Base-by-base conservation (phyloP, 2,888 invertebrate genomes). In the Neoitamus cyanurus region DNA sequence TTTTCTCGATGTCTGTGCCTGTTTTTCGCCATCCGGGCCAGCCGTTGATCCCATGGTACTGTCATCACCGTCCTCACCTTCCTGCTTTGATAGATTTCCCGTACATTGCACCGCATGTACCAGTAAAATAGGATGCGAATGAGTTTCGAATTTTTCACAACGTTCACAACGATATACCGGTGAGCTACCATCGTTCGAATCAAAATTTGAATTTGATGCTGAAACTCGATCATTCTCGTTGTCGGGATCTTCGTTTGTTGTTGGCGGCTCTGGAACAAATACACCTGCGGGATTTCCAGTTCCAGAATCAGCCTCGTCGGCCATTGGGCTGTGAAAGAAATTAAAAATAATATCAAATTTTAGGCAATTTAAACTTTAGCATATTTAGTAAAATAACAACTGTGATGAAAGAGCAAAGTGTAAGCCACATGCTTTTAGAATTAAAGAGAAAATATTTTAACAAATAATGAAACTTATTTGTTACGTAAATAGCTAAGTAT, bases 81-180 rank as follows among this genome's bases (percentile, higher is more conserved):
- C 75, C 15, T 86, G 87, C 46, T 86, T 85, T 6, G 84, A 37
- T 15, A 75, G 28, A 13, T 37, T 75, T 31, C 83, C 83, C 28
- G 93, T 90, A 88, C 93, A 93, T 89, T 95, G 94, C 85, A 94
- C 94, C 91, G 95, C 94, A 91, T 97, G 97, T 85, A 95, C 93
- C 88, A 95, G 93, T 87, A 97, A 92, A 69, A 95, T 94, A 84
- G 95, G 93, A 90, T 94, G 94, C 89, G 95, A 96, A 89, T 94
- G 92, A 9, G 96, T 95, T 92, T 96, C 97, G 91, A 96, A 97
- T 89, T 93, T 94, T 89, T 96, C 96, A 92, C 97, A 97, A 87
- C 95, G 94, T 88, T 95, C 96, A 92, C 96, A 96, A 25, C 90
- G 90, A 87, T 91, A 90, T 58, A 83, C 15, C 73, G 83, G 34